Percentiles rank a stretch among this genome's conserved stretches.
These are phyloP conservation scores for Ruditapes philippinarum DNA, from an alignment of 1,140 invertebrate species.

Conservation along the genomic window DNA sequence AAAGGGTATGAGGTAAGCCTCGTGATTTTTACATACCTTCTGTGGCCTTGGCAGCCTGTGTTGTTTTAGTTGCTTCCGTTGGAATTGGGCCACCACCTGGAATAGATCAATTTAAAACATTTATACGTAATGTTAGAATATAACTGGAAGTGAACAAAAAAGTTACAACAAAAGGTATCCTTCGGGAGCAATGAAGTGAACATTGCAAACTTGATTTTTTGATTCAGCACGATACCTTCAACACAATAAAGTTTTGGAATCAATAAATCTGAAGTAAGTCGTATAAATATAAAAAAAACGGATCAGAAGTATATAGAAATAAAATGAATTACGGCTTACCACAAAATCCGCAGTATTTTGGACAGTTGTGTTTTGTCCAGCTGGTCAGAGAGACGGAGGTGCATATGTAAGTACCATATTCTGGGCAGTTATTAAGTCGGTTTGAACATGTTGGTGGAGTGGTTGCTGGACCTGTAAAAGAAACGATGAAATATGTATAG, in stretches of 20 bases:
- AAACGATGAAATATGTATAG: too few relatives aligned
- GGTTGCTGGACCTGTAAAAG: constrained; percentile 31
- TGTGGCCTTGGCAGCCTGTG: not conserved
- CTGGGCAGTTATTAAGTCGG: not conserved
- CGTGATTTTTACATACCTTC: not conserved
- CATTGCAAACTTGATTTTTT: not conserved
- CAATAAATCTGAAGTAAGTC: too few relatives aligned
- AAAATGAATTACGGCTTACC: constrained; percentile 18
- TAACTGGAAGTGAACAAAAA: too few relatives aligned
- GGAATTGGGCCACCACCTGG: not conserved
- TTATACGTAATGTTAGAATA: too few relatives aligned
- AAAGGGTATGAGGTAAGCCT: too few relatives aligned
- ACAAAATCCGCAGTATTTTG: constrained; percentile 56
- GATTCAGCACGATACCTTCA: too few relatives aligned
- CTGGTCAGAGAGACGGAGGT: not conserved
- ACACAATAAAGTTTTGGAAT: too few relatives aligned
- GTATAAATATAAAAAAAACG: too few relatives aligned
- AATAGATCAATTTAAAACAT: too few relatives aligned
- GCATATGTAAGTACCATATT: constrained; percentile 56
- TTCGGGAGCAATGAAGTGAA: too few relatives aligned
- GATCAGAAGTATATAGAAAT: too few relatives aligned
- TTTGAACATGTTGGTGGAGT: not conserved
- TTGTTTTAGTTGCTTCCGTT: not conserved
- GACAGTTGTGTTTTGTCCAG: constrained; percentile 47
- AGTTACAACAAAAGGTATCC: too few relatives aligned